phyloP scores from a whole-genome alignment of 2,113 vertebrate genomes.

The Guaruba guarouba region DNA sequence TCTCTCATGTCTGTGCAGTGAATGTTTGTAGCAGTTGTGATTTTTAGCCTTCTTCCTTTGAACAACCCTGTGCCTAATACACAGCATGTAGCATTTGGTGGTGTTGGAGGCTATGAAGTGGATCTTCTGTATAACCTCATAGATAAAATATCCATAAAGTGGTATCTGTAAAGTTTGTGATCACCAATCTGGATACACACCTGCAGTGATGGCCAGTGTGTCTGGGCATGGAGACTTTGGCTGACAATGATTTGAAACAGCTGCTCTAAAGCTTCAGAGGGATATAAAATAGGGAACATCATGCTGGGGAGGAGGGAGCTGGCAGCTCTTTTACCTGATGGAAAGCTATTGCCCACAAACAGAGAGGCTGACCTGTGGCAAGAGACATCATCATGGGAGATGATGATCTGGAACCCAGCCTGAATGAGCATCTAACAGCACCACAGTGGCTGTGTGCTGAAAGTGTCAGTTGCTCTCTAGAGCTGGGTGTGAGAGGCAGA shows the following conservation, averaged over 20 bases:
- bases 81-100: neutral
- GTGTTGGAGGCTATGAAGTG: neutral
- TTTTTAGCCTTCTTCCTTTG: neutral
- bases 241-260: neutral
- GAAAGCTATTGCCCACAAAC: neutral
- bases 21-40: neutral
- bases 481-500: neutral
- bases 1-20: neutral
- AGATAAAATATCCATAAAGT: neutral
- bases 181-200: neutral
- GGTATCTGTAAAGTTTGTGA: neutral
- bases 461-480: neutral
- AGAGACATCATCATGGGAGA: neutral
- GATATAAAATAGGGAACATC: neutral
- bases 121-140: neutral
- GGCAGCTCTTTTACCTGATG: neutral
- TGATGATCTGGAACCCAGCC: neutral
- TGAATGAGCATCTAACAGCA: neutral
- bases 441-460: fast-evolving
- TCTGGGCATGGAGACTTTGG: neutral
- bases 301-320: neutral
- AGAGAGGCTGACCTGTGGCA: neutral
- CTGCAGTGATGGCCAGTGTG: fast-evolving
- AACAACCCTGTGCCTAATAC: neutral
- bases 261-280: neutral